A percentile compares a stretch with the other conserved stretches of the same genome.
Evolutionary conservation across 1,140 invertebrate genomes (phyloP).

Genomic region (Macrobrachium nipponense): DNA sequence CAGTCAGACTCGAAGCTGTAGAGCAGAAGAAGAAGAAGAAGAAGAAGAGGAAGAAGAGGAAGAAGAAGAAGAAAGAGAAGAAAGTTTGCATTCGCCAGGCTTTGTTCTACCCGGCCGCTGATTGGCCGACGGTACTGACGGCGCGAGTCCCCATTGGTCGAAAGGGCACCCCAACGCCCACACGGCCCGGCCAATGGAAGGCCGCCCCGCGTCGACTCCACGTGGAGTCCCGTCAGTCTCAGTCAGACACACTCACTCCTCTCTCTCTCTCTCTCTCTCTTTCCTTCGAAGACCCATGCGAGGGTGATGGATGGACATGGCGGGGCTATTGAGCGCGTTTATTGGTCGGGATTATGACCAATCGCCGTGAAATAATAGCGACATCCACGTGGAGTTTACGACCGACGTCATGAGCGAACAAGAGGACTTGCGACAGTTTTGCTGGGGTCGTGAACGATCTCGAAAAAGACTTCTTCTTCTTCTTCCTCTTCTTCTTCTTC

Average conservation of each 20-base stretch:
- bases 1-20: not conserved
- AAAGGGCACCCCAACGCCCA: not conserved
- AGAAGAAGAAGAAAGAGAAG: not conserved
- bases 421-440: not conserved
- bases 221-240: constrained; percentile 4
- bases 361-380: not conserved
- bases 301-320: constrained; percentile 19
- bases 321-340: constrained; percentile 2
- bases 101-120: no score
- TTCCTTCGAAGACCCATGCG: not conserved
- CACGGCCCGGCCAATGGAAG: not conserved
- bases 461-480: no score
- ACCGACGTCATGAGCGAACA: not conserved
- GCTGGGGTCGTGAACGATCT: not conserved
- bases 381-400: constrained; percentile 3
- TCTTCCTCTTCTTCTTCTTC: no score
- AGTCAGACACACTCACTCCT: not conserved
- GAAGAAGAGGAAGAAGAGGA: not conserved
- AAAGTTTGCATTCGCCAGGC: no score
- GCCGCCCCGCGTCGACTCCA: not conserved
- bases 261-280: not conserved
- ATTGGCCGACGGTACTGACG: no score
- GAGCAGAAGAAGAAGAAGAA: not conserved
- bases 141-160: not conserved
- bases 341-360: constrained; percentile 22